These are phyloP conservation scores for Nemotelus pantherinus DNA, from an alignment of 2,888 invertebrate species.

Conservation along the genomic window DNA sequence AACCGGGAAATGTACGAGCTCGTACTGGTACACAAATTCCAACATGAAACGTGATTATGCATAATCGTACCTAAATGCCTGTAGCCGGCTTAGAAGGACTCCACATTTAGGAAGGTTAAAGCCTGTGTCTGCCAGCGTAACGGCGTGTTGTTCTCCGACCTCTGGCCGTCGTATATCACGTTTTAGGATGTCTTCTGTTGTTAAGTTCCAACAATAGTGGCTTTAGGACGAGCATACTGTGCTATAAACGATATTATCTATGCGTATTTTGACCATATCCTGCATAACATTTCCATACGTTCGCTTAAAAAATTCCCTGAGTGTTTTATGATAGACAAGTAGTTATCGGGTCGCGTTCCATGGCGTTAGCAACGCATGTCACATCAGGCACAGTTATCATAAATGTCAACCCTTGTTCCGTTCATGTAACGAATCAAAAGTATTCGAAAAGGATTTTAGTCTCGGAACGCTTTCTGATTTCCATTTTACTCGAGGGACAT, in stretches of 20 bases:
- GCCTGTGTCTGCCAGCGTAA: too few species aligned
- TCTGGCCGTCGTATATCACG: too few species aligned
- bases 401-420: conserved; percentile 4
- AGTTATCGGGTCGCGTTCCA: background rate
- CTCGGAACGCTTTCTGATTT: background rate
- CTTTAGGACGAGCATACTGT: too few species aligned
- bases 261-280: too few species aligned
- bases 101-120: too few species aligned
- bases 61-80: background rate
- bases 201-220: too few species aligned
- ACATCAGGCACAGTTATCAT: background rate
- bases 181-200: too few species aligned
- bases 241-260: too few species aligned
- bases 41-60: background rate
- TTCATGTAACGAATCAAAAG: background rate
- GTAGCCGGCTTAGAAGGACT: background rate
- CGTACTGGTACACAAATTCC: background rate
- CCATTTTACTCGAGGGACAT: background rate
- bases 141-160: too few species aligned
- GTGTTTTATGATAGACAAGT: conserved; percentile 1
- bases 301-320: background rate
- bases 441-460: conserved; percentile 11
- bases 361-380: background rate
- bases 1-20: background rate
- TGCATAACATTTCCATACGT: background rate